Evolutionary conservation across 2,797 vertebrate genomes (phyloP).

Genomic region (Clarias fuscus): DNA sequence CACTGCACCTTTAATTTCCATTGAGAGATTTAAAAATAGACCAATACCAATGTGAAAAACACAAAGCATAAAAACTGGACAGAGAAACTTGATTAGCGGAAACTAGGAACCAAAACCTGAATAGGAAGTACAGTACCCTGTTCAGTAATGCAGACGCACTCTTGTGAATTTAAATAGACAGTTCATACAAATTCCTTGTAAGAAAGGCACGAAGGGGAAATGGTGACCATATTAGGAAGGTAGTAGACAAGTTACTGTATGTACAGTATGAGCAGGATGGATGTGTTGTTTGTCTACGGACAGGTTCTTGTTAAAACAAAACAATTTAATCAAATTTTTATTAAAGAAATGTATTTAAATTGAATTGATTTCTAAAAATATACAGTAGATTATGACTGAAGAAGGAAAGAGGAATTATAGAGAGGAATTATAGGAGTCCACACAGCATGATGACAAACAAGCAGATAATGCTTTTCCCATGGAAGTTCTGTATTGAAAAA

Average conservation of each 20-base stretch:
- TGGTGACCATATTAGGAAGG: neutral
- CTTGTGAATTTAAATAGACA: neutral
- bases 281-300: neutral
- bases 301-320: neutral
- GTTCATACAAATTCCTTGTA: neutral
- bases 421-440: neutral
- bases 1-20: neutral
- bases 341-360: neutral
- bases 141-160: neutral
- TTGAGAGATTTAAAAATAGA: neutral
- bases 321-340: no score
- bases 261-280: neutral
- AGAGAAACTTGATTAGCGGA: neutral
- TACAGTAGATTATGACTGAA: no score
- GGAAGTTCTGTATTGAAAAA: neutral
- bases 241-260: neutral
- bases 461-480: neutral
- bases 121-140: neutral
- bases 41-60: neutral
- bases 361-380: neutral
- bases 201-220: neutral
- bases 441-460: neutral
- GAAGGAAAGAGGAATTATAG: neutral
- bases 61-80: neutral
- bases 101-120: neutral